Base-by-base conservation (phyloP, 1,140 invertebrate genomes). In the Ostrea denselamellosa region DNA sequence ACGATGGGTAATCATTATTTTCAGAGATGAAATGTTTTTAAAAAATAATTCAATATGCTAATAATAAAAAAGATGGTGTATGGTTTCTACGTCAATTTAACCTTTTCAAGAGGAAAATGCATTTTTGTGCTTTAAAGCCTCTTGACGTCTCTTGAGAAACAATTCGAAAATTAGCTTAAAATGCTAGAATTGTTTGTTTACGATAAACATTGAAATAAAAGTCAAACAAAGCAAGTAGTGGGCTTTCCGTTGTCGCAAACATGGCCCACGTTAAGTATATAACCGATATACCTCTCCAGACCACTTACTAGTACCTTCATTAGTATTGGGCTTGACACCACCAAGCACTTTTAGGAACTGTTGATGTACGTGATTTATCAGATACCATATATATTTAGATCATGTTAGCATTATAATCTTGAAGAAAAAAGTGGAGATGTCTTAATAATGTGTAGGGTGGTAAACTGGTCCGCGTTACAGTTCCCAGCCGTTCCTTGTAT, bases 131-230 rank as follows among this genome's bases (percentile, higher is more conserved):
- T 77, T 77, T 77, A 77, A 77, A 77, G 12, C 58, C 68, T 77
- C 68, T 77, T 34, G 3, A 77, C 22, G 28, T 77, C 68, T 77
- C 68, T 77, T 25, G 22, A 22, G 28, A 77, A 77, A 77, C 68
- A 77, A 77, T 77, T 77, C 12, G 14, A 17, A 34, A 77, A 77
- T 77, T 77, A 77, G 68, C 68, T 77, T 77, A 77, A 77, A 77
- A 77, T 25, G 25, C 68, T 77, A 77, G 25, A 77, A 77, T 77
- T 77, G 22, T 77, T 77, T 77, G 68, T 77, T 77, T 77, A 77
- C 68, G 68, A 77, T 77, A 28, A 34, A 77, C 68, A 28, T 77
- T 77, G 34, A 77, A 77, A 25, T 34, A 25, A 19, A 28, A 34
- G 68, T 28, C 68, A 77, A 77, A 77, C 28, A 77, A 34, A 10